Evolutionary conservation across 2,888 invertebrate genomes (phyloP).

Genomic region (Limnephilus auricula): DNA sequence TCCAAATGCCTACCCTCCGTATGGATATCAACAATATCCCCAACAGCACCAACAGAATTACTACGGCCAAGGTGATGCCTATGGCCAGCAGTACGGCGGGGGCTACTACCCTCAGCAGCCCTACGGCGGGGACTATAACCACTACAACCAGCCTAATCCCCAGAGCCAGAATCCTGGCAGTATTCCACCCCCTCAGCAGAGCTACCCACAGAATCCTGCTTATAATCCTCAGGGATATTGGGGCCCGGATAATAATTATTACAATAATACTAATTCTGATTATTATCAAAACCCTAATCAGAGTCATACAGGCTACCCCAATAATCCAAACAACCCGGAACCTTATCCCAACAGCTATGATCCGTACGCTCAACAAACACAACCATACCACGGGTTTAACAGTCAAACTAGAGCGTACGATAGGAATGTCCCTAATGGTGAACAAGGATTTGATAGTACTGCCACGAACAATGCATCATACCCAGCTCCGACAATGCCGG

Average conservation of each 20-base stretch:
- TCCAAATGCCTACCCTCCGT: slow-evolving; percentile 69
- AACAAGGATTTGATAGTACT: slow-evolving; percentile 57
- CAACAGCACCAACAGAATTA: slow-evolving; percentile 74
- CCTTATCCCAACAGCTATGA: slow-evolving; percentile 58
- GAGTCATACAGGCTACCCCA: slow-evolving; percentile 50
- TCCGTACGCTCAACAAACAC: slow-evolving; percentile 60
- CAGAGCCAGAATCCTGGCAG: slow-evolving; percentile 45
- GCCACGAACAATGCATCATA: slow-evolving; percentile 48
- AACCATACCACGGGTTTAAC: slow-evolving; percentile 59
- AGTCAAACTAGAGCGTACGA: slow-evolving; percentile 58
- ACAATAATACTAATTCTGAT: slow-evolving; percentile 73
- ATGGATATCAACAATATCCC: slow-evolving; percentile 71
- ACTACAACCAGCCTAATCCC: slow-evolving; percentile 60
- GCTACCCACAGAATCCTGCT: slow-evolving; percentile 67
- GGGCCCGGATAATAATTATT: slow-evolving; percentile 68
- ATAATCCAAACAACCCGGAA: slow-evolving; percentile 53
- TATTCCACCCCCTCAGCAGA: slow-evolving; percentile 58
- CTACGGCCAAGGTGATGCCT: slow-evolving; percentile 69
- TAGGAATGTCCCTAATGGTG: slow-evolving; percentile 57
- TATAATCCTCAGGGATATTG: slow-evolving; percentile 68
- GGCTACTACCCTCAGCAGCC: slow-evolving; percentile 73
- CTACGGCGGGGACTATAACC: slow-evolving; percentile 71
- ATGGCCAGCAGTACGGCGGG: slow-evolving; percentile 72
- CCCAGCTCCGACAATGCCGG: background rate
- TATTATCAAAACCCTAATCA: slow-evolving; percentile 71